Percentiles rank a stretch among this genome's conserved stretches.
Conservation (phyloP, 92 coral and sea anemone species). For the Actinernus sp. region DNA sequence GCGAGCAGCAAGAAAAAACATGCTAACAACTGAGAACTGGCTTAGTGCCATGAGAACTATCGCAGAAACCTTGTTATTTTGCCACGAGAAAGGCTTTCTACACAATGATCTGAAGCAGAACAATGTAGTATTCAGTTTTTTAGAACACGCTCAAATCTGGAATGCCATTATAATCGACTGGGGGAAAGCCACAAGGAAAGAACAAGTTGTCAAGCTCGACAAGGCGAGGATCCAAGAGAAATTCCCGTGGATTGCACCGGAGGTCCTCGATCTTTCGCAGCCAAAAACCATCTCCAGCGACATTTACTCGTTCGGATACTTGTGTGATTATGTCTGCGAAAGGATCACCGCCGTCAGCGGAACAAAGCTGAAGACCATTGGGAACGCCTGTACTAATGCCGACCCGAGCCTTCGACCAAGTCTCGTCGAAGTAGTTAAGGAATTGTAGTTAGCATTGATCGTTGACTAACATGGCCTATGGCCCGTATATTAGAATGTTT, state of each 20-base stretch:
- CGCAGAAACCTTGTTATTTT: neutral
- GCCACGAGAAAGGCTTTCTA: neutral
- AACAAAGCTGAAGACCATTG: neutral
- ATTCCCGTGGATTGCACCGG: neutral
- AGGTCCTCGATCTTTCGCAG: neutral
- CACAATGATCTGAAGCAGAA: no score
- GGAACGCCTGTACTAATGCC: neutral
- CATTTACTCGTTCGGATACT: neutral
- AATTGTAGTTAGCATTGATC: no score
- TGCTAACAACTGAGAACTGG: neutral
- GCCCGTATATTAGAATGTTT: no score
- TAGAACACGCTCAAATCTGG: no score
- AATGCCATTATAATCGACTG: neutral
- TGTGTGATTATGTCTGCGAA: neutral
- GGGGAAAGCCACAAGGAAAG: neutral
- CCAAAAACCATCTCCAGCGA: neutral
- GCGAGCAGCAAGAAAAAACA: neutral
- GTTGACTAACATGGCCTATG: no score
- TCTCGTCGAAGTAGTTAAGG: neutral
- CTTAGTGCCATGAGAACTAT: neutral
- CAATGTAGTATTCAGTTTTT: no score
- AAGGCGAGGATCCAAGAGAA: neutral
- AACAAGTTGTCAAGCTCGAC: neutral
- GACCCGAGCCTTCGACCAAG: neutral
- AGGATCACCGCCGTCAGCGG: neutral